Evolutionary conservation across 2,888 invertebrate species (phyloP), one percentile per base, ranked within the genome.

Genomic region (Agapetus fuscipes): DNA sequence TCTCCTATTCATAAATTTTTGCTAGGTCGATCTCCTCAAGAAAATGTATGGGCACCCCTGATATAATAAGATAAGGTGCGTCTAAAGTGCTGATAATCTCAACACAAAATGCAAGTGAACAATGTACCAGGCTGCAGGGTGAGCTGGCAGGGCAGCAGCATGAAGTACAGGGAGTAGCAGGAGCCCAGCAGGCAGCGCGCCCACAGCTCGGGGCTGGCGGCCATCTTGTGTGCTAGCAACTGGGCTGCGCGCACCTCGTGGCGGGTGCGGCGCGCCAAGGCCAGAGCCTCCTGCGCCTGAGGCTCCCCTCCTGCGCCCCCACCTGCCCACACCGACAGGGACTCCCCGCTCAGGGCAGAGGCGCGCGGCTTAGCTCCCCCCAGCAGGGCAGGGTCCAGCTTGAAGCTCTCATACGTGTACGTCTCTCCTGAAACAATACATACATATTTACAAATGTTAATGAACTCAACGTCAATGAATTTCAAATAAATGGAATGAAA

Each of bases 221-320:
- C 70, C 3, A 76, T 72, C 49, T 74, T 74, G 30, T 72, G 66
- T 2, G 76, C 77, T 51, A 76, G 54, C 72, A 84, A 83, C 63
- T 93, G 93, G 3, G 95, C 90, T 10, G 85, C 80, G 57, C 86
- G 88, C 12, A 95, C 86, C 69, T 97, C 97, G 53, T 96, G 93
- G 57, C 95, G 94, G 6, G 95, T 95, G 50, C 97, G 72, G 3
- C 88, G 69, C 0, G 93, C 93, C 74, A 96, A 83, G 0, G 95
- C 60, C 48, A 11, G 54, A 53, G 54, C 54, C 43, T 46, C 48
- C 41, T 30, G 43, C 34, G 45, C 56, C 10, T 95, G 50, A 96
- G 72, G 3, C 88, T 69, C 0, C 93, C 93, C 74, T 95, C 83
- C 0, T 95, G 60, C 47, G 11, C 54, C 53, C 54, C 54, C 43